Conservation (phyloP, 2,113 vertebrate species). For the Rhinogobius similis region DNA sequence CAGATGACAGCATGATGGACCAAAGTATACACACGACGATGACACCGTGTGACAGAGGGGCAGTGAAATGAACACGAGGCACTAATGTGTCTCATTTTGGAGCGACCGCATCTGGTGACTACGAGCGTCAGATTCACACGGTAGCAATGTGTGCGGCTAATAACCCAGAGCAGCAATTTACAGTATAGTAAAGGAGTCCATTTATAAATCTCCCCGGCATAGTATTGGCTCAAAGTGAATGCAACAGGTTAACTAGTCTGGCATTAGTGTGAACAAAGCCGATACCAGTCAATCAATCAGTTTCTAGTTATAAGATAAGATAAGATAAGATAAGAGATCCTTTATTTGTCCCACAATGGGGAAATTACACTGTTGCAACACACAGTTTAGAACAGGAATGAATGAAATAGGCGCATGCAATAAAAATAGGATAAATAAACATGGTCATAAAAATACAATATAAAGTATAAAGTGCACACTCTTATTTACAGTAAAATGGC, state of each 20-base stretch:
- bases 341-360: too few species aligned
- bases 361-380: too few species aligned
- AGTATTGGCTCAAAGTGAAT: not conserved
- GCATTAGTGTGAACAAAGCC: not conserved
- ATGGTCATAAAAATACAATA: too few species aligned
- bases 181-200: constrained; percentile 11
- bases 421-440: too few species aligned
- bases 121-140: constrained; percentile 10
- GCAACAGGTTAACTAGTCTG: not conserved
- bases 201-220: not conserved
- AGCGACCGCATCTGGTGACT: constrained; percentile 36
- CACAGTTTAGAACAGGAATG: too few species aligned
- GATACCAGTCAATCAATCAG: not conserved
- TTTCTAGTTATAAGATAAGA: not conserved
- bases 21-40: not conserved
- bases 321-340: too few species aligned
- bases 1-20: not conserved
- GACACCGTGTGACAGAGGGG: not conserved
- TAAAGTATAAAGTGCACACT: too few species aligned
- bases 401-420: too few species aligned
- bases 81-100: constrained; percentile 39
- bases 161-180: not conserved
- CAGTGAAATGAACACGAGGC: not conserved
- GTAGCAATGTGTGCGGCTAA: constrained; percentile 15
- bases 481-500: too few species aligned